phyloP scores from a whole-genome alignment of 2,888 invertebrate species.

The Zhengitettix transpicula region DNA sequence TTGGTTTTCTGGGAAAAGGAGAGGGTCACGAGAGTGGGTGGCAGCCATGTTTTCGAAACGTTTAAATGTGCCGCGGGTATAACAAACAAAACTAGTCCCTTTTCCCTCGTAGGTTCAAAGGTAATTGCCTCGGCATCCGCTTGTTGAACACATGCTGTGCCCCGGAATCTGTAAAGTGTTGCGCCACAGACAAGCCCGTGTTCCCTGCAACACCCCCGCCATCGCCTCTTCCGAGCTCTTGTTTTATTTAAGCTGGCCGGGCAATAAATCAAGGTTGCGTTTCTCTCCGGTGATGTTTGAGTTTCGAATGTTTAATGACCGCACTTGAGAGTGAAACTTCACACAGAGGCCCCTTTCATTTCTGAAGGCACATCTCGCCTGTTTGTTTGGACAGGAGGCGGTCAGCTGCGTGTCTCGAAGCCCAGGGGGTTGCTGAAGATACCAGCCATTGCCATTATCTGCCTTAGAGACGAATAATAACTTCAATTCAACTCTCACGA shows the following conservation, averaged over 20 bases:
- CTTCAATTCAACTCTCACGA: no score
- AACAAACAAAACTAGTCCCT: constrained; percentile 7
- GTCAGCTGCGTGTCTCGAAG: no score
- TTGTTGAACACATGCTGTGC: constrained; percentile 2
- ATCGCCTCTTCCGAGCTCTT: background rate
- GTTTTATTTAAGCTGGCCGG: background rate
- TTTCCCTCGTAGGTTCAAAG: background rate
- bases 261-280: constrained; percentile 3
- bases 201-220: no score
- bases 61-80: constrained; percentile 10
- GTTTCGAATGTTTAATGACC: constrained; percentile 7
- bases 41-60: constrained; percentile 10
- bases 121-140: background rate
- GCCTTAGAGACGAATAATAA: no score
- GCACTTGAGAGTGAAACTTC: constrained; percentile 8
- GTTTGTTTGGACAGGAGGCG: no score
- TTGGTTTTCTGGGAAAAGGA: constrained; percentile 5
- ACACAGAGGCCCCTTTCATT: constrained; percentile 5
- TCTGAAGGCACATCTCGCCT: background rate
- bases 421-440: no score
- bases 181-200: background rate
- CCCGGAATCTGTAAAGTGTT: background rate
- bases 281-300: constrained; percentile 5
- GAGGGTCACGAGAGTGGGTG: background rate
- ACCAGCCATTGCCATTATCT: no score